Evolutionary conservation across 2,797 vertebrate genomes (phyloP), one percentile per base, ranked within the genome.

Genomic region (Vipera latastei): DNA sequence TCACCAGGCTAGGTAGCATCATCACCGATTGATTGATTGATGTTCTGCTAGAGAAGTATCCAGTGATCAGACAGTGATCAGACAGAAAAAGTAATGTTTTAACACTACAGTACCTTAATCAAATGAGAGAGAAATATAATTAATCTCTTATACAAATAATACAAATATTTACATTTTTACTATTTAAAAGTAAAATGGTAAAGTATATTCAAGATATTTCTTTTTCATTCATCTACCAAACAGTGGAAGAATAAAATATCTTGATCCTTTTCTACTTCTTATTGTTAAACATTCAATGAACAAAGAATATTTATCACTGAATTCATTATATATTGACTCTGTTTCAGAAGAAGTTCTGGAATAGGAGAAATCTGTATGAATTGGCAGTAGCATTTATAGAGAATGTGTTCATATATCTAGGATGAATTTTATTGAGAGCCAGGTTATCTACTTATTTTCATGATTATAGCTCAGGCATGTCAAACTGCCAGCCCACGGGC

Each of bases 401-500:
- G 0, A 38, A 14, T 48, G 63, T 88, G 28, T 92, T 48, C 60
- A 38, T 22, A 0, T 0, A 28, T 1, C 6, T 48, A 51, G 65
- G 20, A 60, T 28, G 8, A 56, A 0, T 1, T 5, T 32, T 86
- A 60, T 28, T 94, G 1, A 28, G 44, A 44, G 61, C 60, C 83
- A 53, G 20, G 14, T 48, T 28, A 32, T 56, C 91, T 92, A 73
- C 25, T 26, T 88, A 44, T 86, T 65, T 0, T 90, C 65, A 53
- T 89, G 87, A 5, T 89, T 57, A 65, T 83, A 63, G n/a, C 93
- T 89, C 93, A 53, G 51, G 51, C 51, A 53, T 53, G 51, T 53
- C 51, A 53, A 53, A 53, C 51, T 53, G 9, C 51, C 1, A 0
- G 1, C 51, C 51, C 9, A 9, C 8, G 51, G 51, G 51, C 51